Percentiles rank a stretch among this genome's conserved stretches.
phyloP scores from a whole-genome alignment of 2,888 invertebrate species.

The Aspidiotus rigidus region DNA sequence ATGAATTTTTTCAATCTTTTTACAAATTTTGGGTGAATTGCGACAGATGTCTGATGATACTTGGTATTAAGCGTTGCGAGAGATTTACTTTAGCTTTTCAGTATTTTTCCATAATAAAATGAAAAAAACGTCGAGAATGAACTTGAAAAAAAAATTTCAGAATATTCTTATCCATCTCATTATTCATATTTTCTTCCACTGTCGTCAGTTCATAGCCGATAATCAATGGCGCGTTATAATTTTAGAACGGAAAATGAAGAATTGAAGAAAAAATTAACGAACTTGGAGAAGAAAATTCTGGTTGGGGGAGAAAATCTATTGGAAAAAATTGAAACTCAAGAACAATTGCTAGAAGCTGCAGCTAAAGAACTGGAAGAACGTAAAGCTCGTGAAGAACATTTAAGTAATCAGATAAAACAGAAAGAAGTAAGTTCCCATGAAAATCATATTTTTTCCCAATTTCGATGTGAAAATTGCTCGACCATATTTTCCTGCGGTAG shows the following conservation, averaged over 20 bases:
- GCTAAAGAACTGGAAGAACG: constrained; percentile 70
- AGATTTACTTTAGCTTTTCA: neutral
- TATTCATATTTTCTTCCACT: too few species aligned
- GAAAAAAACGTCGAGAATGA: too few species aligned
- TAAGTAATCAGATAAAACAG: constrained; percentile 72
- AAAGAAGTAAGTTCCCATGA: constrained; percentile 56
- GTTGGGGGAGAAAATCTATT: constrained; percentile 96
- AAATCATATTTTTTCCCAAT: too few species aligned
- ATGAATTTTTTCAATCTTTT: too few species aligned
- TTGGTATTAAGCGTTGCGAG: neutral
- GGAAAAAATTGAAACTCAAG: constrained; percentile 92
- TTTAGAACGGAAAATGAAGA: constrained; percentile 39
- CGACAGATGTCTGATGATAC: too few species aligned
- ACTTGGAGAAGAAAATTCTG: constrained; percentile 88
- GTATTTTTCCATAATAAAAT: neutral
- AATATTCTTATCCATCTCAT: too few species aligned
- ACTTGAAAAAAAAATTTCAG: too few species aligned
- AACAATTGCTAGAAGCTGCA: constrained; percentile 76
- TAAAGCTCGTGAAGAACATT: constrained; percentile 65
- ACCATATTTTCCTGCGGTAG: neutral
- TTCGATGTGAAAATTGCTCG: neutral
- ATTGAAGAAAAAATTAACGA: constrained; percentile 63
- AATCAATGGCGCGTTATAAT: neutral
- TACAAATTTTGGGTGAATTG: too few species aligned
- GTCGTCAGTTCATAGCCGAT: too few species aligned